Conservation (phyloP, 92 coral and sea anemone genomes). For the Epizoanthus rinbou region DNA sequence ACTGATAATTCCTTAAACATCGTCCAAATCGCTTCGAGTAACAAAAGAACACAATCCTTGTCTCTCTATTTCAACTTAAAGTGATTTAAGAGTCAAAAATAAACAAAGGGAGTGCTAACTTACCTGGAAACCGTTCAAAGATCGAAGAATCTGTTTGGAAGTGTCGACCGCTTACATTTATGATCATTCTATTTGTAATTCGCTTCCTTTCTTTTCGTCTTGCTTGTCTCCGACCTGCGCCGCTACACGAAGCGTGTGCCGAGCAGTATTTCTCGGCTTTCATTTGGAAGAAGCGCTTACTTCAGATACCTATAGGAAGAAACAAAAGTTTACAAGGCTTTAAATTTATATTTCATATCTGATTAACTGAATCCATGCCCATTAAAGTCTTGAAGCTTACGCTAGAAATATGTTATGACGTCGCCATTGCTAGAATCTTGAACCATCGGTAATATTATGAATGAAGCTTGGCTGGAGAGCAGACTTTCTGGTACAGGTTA, state of each 20-base stretch:
- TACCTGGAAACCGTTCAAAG: conserved; percentile 91
- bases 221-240: conserved; percentile 42
- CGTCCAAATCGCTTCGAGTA: background rate
- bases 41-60: background rate
- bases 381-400: conserved; percentile 40
- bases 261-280: background rate
- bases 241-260: background rate
- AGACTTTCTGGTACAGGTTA: conserved; percentile 14
- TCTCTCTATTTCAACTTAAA: background rate
- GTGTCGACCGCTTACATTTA: conserved; percentile 93
- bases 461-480: conserved; percentile 10
- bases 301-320: conserved; percentile 11
- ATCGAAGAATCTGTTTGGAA: conserved; percentile 73
- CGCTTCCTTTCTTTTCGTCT: conserved; percentile 22
- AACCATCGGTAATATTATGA: background rate
- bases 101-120: background rate
- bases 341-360: conserved; percentile 8
- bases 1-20: background rate
- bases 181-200: conserved; percentile 50
- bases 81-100: background rate
- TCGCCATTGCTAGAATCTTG: conserved; percentile 10
- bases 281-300: background rate
- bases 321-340: background rate
- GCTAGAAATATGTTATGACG: background rate
- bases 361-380: conserved; percentile 2